Evolutionary conservation across 2,888 invertebrate species (phyloP), one percentile per base, ranked within the genome.

Genomic region (Epsilonema sp.): DNA sequence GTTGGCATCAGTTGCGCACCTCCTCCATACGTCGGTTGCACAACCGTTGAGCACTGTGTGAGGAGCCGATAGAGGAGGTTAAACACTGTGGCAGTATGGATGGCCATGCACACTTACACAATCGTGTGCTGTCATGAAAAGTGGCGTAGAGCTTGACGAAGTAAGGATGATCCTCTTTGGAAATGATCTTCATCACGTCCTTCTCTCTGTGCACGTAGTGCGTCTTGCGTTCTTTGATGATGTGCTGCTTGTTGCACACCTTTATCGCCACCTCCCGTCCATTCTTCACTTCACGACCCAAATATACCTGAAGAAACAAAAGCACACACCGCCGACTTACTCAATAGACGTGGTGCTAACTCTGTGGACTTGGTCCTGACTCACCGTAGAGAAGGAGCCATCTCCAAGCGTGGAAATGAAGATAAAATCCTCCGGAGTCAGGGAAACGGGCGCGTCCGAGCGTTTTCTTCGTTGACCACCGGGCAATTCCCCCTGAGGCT

Each of bases 351-450:
- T n/a, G n/a, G n/a, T n/a, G n/a, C n/a, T n/a, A n/a, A n/a, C n/a
- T n/a, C 19, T 1, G 8, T 25, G 16, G 26, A 2, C 13, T 2
- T 23, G 20, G 40, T 21, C 26, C 20, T 20, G 20, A n/a, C 53
- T 69, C 62, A 78, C 94, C 51, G 82, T 84, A 60, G 90, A 90
- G 68, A 84, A 97, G 66, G 90, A 89, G 54, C 94, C 94, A 69
- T 94, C 92, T 53, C 94, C 94, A 59, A 97, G 80, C 52, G 82
- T 76, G 72, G 84, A 85, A 49, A 87, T 85, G 71, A 97, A 97
- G 61, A 83, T 80, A 67, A 82, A 94, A 70, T 94, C 90, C 63
- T 79, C 78, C 47, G 85, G 77, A 21, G 77, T 76, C n/a, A n/a
- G n/a, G n/a, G n/a, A n/a, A n/a, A n/a, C n/a, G n/a, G n/a, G n/a